Evolutionary conservation across 1,140 invertebrate species (phyloP), one percentile per base, ranked within the genome.

Genomic region (Berghia stephanieae): DNA sequence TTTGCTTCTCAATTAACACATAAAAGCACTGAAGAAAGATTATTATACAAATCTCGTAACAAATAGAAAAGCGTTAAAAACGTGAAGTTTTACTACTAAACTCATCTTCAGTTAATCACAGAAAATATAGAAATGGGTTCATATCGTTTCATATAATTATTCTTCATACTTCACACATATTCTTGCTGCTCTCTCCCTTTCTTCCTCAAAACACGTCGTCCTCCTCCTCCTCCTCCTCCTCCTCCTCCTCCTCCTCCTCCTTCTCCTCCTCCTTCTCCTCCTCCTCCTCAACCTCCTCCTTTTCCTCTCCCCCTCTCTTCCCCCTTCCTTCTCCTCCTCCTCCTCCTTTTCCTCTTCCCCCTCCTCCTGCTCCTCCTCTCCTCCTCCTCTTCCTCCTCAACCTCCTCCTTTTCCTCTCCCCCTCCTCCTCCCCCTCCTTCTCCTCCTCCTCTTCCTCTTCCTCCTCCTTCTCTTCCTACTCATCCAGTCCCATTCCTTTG

Each of bases 71-170:
- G n/a, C n/a, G n/a, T n/a, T n/a, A n/a, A n/a, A n/a, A n/a, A n/a
- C n/a, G n/a, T n/a, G n/a, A n/a, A n/a, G n/a, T n/a, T 68, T 68
- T 68, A 34, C 34, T 68, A 68, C 36, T 68, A 18, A 68, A 68
- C 36, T 68, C 66, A 38, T 38, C 42, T 16, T 16, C 8, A 38
- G n/a, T 63, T 24, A 2, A 63, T 24, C 24, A 63, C 8, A 34
- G 57, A 8, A 24, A 8, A n/a, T 27, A 34, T 24, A 63, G 57
- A 34, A n/a, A 34, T 63, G 24, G 57, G n/a, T 10, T 8, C 8
- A 16, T 24, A 13, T 24, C 36, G 24, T 24, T 8, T 24, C 8
- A 34, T 27, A 63, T 63, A 8, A 24, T 63, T 27, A 63, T 63
- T 24, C 57, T 34, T n/a, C 57, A 16, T 13, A 10, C 46, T 24